Evolutionary conservation across 2,113 vertebrate genomes (phyloP).

Genomic region (Protobothrops flavoviridis): DNA sequence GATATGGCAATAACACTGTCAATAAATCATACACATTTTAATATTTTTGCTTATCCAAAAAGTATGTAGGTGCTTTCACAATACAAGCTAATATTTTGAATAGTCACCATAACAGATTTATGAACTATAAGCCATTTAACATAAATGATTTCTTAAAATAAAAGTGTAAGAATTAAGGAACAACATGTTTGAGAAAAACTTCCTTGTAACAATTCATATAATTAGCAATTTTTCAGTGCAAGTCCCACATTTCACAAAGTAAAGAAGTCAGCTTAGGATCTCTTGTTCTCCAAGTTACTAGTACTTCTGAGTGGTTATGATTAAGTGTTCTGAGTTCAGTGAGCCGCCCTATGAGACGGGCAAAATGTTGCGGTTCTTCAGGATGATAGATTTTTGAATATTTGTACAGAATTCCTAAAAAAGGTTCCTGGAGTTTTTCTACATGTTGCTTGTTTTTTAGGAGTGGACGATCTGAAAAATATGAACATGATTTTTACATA

Average conservation of each 20-base stretch:
- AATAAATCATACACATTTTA: not conserved
- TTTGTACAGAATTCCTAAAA: constrained; percentile 86
- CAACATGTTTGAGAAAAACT: constrained; percentile 30
- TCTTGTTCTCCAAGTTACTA: constrained; percentile 61
- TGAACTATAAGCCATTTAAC: constrained; percentile 12
- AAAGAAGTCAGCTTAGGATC: constrained; percentile 58
- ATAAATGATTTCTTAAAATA: constrained; percentile 7
- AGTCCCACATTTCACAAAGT: constrained; percentile 68
- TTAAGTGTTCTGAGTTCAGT: constrained; percentile 86
- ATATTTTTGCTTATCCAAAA: not conserved
- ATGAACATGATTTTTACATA: constrained; percentile 16
- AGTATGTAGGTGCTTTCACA: not conserved
- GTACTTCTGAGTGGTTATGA: constrained; percentile 86
- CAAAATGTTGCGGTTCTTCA: constrained; percentile 82
- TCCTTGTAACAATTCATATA: constrained; percentile 37
- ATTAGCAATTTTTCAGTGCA: constrained; percentile 53
- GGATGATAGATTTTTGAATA: constrained; percentile 74
- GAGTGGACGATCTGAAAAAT: constrained; percentile 79
- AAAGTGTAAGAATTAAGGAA: constrained; percentile 12
- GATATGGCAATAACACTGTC: not conserved
- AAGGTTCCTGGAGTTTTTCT: constrained; percentile 87
- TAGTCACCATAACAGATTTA: not conserved
- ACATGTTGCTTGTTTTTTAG: constrained; percentile 81
- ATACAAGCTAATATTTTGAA: not conserved
- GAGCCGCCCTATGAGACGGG: constrained; percentile 81